These are phyloP conservation scores for Cerceris ruficornis DNA, from an alignment of 2,888 invertebrate genomes.

Conservation along the genomic window DNA sequence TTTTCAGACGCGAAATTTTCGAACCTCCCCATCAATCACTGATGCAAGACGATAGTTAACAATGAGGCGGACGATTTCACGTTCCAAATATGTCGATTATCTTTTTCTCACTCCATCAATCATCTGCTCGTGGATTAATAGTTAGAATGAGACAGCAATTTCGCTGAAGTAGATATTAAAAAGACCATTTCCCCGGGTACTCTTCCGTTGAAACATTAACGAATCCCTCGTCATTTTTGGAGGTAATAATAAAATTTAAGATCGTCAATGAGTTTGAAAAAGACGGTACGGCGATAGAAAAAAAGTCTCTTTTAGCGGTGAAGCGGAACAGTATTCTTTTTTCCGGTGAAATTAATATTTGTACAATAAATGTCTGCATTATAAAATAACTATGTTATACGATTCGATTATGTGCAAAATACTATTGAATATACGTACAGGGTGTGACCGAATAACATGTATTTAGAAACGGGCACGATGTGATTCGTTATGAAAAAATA, in stretches of 20 bases:
- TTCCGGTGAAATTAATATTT: too few relatives aligned
- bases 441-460: too few relatives aligned
- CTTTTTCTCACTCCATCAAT: slow-evolving; percentile 53
- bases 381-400: too few relatives aligned
- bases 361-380: too few relatives aligned
- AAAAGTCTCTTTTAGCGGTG: too few relatives aligned
- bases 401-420: too few relatives aligned
- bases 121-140: slow-evolving; percentile 45
- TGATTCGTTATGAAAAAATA: too few relatives aligned
- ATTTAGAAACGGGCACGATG: too few relatives aligned
- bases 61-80: slow-evolving; percentile 30
- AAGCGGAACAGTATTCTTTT: too few relatives aligned
- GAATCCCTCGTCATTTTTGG: background rate
- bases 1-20: slow-evolving; percentile 15
- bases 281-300: background rate
- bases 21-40: slow-evolving; percentile 47
- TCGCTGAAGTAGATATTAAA: background rate
- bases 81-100: slow-evolving; percentile 24
- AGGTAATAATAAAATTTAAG: background rate
- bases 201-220: background rate
- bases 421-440: too few relatives aligned
- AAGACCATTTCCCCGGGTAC: background rate
- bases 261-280: background rate
- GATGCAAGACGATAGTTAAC: slow-evolving; percentile 30
- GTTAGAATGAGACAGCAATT: slow-evolving; percentile 25